Evolutionary conservation across 2,888 invertebrate genomes (phyloP).

Genomic region (Drosophila ustulata): DNA sequence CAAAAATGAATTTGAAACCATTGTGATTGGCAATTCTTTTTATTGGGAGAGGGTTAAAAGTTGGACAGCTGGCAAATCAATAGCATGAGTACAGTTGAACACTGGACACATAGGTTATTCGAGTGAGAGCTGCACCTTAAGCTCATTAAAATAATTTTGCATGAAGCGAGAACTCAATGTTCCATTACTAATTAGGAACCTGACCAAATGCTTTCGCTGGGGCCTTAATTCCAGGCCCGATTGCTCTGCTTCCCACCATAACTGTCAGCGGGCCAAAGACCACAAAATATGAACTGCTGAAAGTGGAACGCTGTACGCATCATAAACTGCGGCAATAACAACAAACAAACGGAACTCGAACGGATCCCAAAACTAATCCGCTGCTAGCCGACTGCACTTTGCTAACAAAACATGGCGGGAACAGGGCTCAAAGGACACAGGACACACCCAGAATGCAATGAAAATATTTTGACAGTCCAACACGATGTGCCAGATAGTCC

Average conservation of each 20-base stretch:
- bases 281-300: slow-evolving; percentile 76
- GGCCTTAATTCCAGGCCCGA: slow-evolving; percentile 26
- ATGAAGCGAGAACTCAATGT: slow-evolving; percentile 36
- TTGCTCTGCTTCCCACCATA: slow-evolving; percentile 72
- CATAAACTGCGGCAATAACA: slow-evolving; percentile 74
- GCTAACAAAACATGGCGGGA: slow-evolving; percentile 63
- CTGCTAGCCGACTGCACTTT: slow-evolving; percentile 66
- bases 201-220: slow-evolving; percentile 36
- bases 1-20: slow-evolving; percentile 43
- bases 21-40: slow-evolving; percentile 29
- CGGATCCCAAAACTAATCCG: slow-evolving; percentile 67
- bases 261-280: slow-evolving; percentile 57
- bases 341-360: slow-evolving; percentile 57
- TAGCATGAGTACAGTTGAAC: slow-evolving; percentile 45
- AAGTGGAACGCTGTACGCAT: slow-evolving; percentile 69
- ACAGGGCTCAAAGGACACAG: slow-evolving; percentile 27
- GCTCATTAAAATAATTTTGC: slow-evolving; percentile 44
- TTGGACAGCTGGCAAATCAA: slow-evolving; percentile 19
- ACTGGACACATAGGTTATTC: neutral
- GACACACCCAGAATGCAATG: slow-evolving; percentile 78
- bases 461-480: slow-evolving; percentile 78
- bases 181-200: slow-evolving; percentile 64
- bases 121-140: slow-evolving; percentile 19
- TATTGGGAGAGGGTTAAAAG: slow-evolving; percentile 54
- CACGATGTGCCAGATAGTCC: slow-evolving; percentile 33